Conservation (phyloP, 2,888 invertebrate species). For the Calliphora vomitoria region DNA sequence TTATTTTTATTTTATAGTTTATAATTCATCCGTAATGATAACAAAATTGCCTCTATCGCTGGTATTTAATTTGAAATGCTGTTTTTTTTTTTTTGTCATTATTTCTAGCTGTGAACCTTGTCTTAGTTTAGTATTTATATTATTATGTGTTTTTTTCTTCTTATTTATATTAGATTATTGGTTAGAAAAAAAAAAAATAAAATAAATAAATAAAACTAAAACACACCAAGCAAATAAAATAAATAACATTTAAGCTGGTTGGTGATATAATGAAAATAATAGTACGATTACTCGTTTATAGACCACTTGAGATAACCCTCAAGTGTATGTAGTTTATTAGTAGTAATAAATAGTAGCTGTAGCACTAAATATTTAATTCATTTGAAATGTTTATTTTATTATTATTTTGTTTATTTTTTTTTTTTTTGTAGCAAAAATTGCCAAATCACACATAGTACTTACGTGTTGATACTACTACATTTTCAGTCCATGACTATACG, state of each 20-base stretch:
- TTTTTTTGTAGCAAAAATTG: conserved; percentile 16
- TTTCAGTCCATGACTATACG: neutral
- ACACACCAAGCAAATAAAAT: neutral
- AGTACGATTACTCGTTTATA: conserved; percentile 34
- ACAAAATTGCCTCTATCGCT: neutral
- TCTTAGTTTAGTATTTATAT: conserved; percentile 27
- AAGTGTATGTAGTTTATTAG: conserved; percentile 40
- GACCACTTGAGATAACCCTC: conserved; percentile 65
- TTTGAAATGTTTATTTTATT: neutral
- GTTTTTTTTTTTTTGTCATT: neutral
- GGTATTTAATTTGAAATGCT: neutral
- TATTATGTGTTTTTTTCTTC: conserved; percentile 3
- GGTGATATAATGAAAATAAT: conserved; percentile 21
- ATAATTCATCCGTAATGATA: conserved; percentile 33
- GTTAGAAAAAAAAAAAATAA: neutral
- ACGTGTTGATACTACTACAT: neutral
- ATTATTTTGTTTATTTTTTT: neutral
- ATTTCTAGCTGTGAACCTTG: conserved; percentile 36
- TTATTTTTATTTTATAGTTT: conserved; percentile 19
- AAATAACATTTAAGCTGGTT: conserved; percentile 17
- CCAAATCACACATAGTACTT: conserved; percentile 1
- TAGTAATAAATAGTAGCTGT: conserved; percentile 18
- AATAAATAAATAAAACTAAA: too few species aligned
- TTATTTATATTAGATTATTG: conserved; percentile 33
- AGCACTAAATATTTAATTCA: conserved; percentile 31